phyloP scores from a whole-genome alignment of 2,797 vertebrate species.

The Channa striata region DNA sequence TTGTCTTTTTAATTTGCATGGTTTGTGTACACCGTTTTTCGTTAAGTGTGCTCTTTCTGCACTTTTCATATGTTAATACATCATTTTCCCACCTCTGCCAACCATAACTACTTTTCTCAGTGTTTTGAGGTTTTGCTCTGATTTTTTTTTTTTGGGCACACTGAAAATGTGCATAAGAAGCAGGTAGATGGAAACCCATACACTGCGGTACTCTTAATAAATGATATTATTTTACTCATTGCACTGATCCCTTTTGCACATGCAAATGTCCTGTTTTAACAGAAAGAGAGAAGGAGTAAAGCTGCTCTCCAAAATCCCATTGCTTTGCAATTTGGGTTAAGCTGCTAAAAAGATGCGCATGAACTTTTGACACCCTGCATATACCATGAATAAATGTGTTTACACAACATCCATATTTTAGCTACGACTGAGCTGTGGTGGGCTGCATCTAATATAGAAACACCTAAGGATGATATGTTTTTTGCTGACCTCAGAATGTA shows the following conservation, averaged over 20 bases:
- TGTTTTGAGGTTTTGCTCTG: too few relatives aligned
- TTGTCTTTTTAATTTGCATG: too few relatives aligned
- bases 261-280: slow-evolving; percentile 14
- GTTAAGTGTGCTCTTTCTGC: too few relatives aligned
- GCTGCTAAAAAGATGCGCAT: slow-evolving; percentile 8
- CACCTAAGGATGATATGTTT: slow-evolving; percentile 1
- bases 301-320: background rate
- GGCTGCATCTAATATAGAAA: slow-evolving; percentile 9
- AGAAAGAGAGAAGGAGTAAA: slow-evolving; percentile 1
- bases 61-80: too few relatives aligned
- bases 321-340: slow-evolving; percentile 34
- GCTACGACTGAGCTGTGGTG: slow-evolving; percentile 16
- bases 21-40: too few relatives aligned
- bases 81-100: too few relatives aligned
- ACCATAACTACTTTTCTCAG: too few relatives aligned
- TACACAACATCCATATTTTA: slow-evolving; percentile 28
- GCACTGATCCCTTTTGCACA: slow-evolving; percentile 3
- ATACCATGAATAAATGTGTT: slow-evolving; percentile 45
- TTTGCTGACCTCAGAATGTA: background rate
- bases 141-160: too few relatives aligned
- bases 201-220: background rate
- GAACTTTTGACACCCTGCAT: slow-evolving; percentile 40
- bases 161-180: too few relatives aligned
- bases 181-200: too few relatives aligned
- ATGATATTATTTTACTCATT: background rate